Evolutionary conservation across 1,140 invertebrate species (phyloP), one percentile per base, ranked within the genome.

Genomic region (Formica exsecta): DNA sequence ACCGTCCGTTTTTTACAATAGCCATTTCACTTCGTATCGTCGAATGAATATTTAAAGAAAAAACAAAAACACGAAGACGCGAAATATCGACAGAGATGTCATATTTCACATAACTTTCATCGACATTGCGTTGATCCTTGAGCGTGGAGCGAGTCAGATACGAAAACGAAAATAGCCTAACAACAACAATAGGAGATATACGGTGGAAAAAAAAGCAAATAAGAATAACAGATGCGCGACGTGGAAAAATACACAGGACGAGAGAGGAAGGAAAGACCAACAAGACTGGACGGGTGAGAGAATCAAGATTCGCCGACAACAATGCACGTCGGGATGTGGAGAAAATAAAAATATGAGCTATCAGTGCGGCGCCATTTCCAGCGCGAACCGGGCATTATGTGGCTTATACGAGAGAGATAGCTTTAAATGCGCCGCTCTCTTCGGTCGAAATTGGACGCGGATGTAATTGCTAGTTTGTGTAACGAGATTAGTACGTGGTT

Each of bases 291-390:
- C 13, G 73, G 59, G 36, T 38, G 29, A 77, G 68, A 70, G 36
- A 86, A 86, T 32, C 32, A 38, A 71, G 64, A 64, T 32, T n/a
- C 29, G 36, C 11, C 25, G 25, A 19, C 44, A 51, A 57, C 48
- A 66, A 77, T 54, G 51, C 32, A 7, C 16, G 32, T 32, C 32
- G n/a, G 48, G 57, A 80, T 86, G 61, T 70, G 66, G 9, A 22
- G 36, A 62, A 51, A 68, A 87, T 77, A 65, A 74, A 85, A 89
- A 85, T 79, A 85, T 85, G 61, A 87, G 83, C 61, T 85, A 76
- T 85, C 87, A 41, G 32, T 13, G 48, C 13, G 11, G 11, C 29
- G 57, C 36, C 48, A 77, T 66, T 74, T 88, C 86, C 66, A 57
- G 16, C 25, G 25, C n/a, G n/a, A 62, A 59, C 8, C 16, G 13